phyloP scores from a whole-genome alignment of 2,113 vertebrate genomes.

The Hirundichthys speculiger region DNA sequence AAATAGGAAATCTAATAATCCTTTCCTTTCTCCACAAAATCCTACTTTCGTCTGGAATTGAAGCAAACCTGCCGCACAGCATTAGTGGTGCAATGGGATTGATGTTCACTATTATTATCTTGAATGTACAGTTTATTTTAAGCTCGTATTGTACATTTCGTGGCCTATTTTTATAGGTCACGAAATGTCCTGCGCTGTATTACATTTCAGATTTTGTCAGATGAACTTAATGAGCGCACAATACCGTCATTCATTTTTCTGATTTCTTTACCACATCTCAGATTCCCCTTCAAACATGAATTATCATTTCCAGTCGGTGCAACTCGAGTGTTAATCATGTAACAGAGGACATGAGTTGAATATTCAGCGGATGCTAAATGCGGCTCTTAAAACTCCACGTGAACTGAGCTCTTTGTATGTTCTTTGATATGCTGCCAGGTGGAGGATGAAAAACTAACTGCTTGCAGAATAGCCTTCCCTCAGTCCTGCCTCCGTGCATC shows the following conservation, averaged over 20 bases:
- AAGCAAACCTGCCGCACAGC: background rate
- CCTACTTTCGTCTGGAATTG: background rate
- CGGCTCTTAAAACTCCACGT: constrained; percentile 9
- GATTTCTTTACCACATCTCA: background rate
- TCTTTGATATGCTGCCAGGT: constrained; percentile 52
- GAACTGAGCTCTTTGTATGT: constrained; percentile 38
- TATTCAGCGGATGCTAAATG: constrained; percentile 41
- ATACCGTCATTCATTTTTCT: background rate
- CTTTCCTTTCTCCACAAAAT: constrained; percentile 8
- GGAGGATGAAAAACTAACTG: constrained; percentile 44
- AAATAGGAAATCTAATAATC: constrained; percentile 15
- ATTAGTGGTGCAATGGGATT: background rate
- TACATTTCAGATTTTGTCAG: background rate
- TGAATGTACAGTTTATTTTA: background rate
- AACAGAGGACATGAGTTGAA: constrained; percentile 17
- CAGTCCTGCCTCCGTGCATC: background rate
- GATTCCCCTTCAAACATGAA: background rate
- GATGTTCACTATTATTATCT: too few relatives aligned
- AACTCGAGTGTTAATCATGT: background rate
- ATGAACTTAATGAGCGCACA: background rate
- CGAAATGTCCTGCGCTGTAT: too few relatives aligned
- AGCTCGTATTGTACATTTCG: background rate
- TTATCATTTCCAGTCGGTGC: background rate
- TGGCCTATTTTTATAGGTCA: background rate
- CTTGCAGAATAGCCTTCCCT: constrained; percentile 26